phyloP scores from a whole-genome alignment of 1,140 invertebrate genomes.

The Meteorus sp. region DNA sequence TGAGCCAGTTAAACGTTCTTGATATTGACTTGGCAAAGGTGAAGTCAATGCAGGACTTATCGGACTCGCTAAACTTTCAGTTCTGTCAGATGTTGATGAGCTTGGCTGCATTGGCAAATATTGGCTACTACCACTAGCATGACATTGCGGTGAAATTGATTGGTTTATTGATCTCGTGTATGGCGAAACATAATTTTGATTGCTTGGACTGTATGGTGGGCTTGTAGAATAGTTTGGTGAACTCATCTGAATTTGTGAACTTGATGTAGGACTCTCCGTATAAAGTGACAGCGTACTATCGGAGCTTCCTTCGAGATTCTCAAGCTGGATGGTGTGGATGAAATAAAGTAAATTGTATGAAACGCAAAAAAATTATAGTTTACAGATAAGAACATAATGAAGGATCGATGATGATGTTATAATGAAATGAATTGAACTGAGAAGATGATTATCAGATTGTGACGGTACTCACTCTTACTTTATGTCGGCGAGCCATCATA shows the following conservation, averaged over 20 bases:
- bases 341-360: constrained; percentile 29
- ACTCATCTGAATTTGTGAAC: constrained; percentile 40
- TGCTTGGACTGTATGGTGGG: constrained; percentile 43
- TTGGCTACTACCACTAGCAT: not conserved
- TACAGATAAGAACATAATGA: not conserved
- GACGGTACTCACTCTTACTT: constrained; percentile 54
- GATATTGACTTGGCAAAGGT: constrained; percentile 35
- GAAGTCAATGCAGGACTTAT: constrained; percentile 33
- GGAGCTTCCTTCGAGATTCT: constrained; percentile 48
- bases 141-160: constrained; percentile 19
- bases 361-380: constrained; percentile 22
- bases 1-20: constrained; percentile 55
- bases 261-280: constrained; percentile 45
- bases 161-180: constrained; percentile 27
- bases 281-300: constrained; percentile 49
- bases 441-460: not conserved
- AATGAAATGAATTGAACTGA: not conserved
- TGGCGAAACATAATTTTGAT: constrained; percentile 27
- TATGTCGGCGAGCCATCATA: constrained; percentile 50
- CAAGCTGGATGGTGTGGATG: constrained; percentile 39
- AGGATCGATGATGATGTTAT: not conserved
- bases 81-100: constrained; percentile 12
- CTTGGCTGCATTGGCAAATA: constrained; percentile 26
- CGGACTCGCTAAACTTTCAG: constrained; percentile 17
- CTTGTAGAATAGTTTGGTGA: constrained; percentile 47